Evolutionary conservation across 2,888 invertebrate genomes (phyloP).

Genomic region (Drosophila eohydei): DNA sequence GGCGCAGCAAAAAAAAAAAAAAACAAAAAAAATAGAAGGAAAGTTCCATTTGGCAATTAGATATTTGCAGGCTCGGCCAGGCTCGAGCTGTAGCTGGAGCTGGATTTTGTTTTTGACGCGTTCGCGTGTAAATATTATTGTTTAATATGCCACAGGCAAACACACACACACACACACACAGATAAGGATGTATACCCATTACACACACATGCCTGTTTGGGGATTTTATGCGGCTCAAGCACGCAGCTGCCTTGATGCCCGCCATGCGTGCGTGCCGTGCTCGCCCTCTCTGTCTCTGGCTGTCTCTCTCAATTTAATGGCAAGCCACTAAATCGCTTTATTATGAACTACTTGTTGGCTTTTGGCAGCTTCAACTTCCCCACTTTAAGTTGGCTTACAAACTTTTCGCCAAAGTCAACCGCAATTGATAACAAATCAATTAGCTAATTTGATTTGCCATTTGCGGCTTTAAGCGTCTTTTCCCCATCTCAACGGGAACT

Average conservation of each 20-base stretch:
- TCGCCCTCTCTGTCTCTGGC: not conserved
- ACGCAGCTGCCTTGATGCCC: conserved; percentile 39
- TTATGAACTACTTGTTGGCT: conserved; percentile 82
- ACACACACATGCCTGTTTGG: conserved; percentile 8
- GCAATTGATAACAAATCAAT: conserved; percentile 67
- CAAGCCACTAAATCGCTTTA: conserved; percentile 67
- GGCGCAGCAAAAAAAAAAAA: not conserved
- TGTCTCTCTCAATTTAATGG: conserved; percentile 53
- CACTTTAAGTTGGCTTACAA: conserved; percentile 62
- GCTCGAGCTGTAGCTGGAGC: conserved; percentile 13
- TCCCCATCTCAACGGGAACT: no score
- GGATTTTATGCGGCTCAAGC: conserved; percentile 41
- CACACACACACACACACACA: conserved; percentile 18
- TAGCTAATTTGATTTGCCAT: conserved; percentile 55
- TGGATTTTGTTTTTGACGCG: conserved; percentile 50
- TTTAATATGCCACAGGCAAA: conserved; percentile 69
- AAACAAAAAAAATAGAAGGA: not conserved
- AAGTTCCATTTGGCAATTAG: conserved; percentile 43
- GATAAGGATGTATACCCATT: not conserved
- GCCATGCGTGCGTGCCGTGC: conserved; percentile 19
- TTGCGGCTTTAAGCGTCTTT: conserved; percentile 30
- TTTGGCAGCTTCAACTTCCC: conserved; percentile 51
- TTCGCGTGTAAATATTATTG: conserved; percentile 71
- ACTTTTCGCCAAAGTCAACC: conserved; percentile 36
- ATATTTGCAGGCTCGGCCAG: conserved; percentile 34